Evolutionary conservation across 2,797 vertebrate genomes (phyloP).

Genomic region (Crocodylus rhombifer): DNA sequence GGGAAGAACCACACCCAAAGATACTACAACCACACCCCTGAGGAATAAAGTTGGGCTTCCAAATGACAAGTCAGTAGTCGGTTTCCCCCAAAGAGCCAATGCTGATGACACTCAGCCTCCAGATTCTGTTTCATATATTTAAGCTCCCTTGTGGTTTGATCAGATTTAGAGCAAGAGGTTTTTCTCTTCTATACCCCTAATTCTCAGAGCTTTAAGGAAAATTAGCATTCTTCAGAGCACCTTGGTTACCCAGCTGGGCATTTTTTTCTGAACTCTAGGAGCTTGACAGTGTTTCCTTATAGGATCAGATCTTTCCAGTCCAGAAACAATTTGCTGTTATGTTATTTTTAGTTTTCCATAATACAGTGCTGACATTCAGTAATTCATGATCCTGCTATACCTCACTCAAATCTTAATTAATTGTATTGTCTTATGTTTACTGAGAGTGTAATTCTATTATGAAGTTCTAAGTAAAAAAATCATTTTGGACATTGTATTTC

Average conservation of each 20-base stretch:
- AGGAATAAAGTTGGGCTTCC: conserved; percentile 9
- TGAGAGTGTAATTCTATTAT: background rate
- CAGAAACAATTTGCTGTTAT: background rate
- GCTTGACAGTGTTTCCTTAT: background rate
- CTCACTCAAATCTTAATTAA: background rate
- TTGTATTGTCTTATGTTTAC: background rate
- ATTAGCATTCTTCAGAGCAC: conserved; percentile 10
- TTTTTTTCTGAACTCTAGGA: conserved; percentile 7
- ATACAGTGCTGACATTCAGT: background rate
- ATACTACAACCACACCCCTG: background rate
- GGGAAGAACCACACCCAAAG: background rate
- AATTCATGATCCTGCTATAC: conserved; percentile 20
- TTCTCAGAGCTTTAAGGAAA: background rate
- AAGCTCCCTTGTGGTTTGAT: background rate
- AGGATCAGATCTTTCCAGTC: background rate
- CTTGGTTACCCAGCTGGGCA: background rate
- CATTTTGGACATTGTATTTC: background rate
- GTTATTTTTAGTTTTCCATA: conserved; percentile 4
- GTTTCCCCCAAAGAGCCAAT: conserved; percentile 12
- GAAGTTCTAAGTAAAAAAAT: background rate
- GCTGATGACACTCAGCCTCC: background rate
- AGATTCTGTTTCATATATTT: conserved; percentile 2
- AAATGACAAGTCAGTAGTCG: background rate
- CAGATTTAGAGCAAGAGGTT: background rate
- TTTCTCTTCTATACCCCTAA: background rate